Evolutionary conservation across 2,113 vertebrate genomes (phyloP).

Genomic region (Chamaea fasciata): DNA sequence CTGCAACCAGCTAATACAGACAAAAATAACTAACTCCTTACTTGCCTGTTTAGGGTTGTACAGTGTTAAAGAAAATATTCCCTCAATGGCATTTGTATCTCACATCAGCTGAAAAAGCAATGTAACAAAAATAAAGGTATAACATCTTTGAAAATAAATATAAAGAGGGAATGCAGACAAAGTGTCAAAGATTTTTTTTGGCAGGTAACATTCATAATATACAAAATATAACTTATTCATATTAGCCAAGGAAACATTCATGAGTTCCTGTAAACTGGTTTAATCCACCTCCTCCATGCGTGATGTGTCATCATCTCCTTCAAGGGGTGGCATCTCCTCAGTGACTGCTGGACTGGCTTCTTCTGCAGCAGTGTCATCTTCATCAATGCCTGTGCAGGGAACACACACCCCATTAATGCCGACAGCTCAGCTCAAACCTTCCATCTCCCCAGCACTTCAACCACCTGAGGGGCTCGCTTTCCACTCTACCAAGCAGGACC

Average conservation of each 20-base stretch:
- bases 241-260: slow-evolving; percentile 61
- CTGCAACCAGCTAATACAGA: slow-evolving; percentile 59
- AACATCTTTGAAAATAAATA: slow-evolving; percentile 73
- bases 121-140: slow-evolving; percentile 78
- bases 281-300: slow-evolving; percentile 98
- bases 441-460: fast-evolving
- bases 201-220: slow-evolving; percentile 65
- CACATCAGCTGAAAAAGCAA: slow-evolving; percentile 65
- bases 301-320: slow-evolving; percentile 92
- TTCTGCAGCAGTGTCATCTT: slow-evolving; percentile 85
- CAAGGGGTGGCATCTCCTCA: slow-evolving; percentile 94
- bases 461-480: fast-evolving
- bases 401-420: fast-evolving
- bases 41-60: slow-evolving; percentile 60
- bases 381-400: slow-evolving; percentile 84
- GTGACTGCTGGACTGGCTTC: slow-evolving; percentile 74
- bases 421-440: fast-evolving
- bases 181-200: slow-evolving; percentile 60
- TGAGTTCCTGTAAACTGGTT: slow-evolving; percentile 32
- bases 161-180: slow-evolving; percentile 66
- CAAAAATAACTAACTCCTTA: slow-evolving; percentile 39
- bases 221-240: slow-evolving; percentile 59
- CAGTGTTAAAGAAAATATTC: slow-evolving; percentile 67
- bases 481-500: fast-evolving
- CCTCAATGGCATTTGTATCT: slow-evolving; percentile 69